Base-by-base conservation (phyloP, 2,113 vertebrate genomes). In the Carlito syrichta region DNA sequence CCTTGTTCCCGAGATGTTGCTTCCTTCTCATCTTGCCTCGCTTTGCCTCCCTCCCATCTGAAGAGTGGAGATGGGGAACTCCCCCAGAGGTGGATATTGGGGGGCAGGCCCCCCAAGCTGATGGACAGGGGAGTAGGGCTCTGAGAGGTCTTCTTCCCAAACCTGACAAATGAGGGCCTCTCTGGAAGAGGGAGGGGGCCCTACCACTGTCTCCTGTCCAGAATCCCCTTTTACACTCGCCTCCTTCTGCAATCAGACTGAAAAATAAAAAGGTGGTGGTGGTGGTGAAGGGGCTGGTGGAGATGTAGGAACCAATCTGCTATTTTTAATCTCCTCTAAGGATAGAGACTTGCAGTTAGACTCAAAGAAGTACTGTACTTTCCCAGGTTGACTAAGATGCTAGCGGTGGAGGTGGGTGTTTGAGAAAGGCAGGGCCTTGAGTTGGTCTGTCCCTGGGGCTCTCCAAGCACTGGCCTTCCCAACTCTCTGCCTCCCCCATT, bases 281-380 rank as follows among this genome's bases (percentile, higher is more conserved):
- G 81, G 79, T 56, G 81, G 96, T 83, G 10, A 69, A 81, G 77
- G 92, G 94, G 63, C n/a, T 11, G 94, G 30, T 76, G 95, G 79
- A 63, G 76, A 69, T 60, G 69, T 45, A 88, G 89, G 78, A 92
- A 54, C 16, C 45, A 1, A 27, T 71, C 48, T 89, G 66, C 94
- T 96, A 96, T 96, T 96, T 97, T 94, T 97, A 97, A 87, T 93
- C 97, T 94, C 56, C 89, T 97, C 38, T 71, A 54, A 96, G 92
- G 97, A 93, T 50, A 93, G 94, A 92, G 86, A 91, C 86, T 95
- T 95, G 79, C 78, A 96, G 97, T 97, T 93, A 97, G 96, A 97
- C 93, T 97, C 96, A 97, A 86, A 97, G 93, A 98, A 96, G 97
- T 97, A 97, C 97, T 98, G 97, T 98, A 92, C 89, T 95, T 97